Base-by-base conservation (phyloP, 2,113 vertebrate genomes). In the Podocnemis expansa region DNA sequence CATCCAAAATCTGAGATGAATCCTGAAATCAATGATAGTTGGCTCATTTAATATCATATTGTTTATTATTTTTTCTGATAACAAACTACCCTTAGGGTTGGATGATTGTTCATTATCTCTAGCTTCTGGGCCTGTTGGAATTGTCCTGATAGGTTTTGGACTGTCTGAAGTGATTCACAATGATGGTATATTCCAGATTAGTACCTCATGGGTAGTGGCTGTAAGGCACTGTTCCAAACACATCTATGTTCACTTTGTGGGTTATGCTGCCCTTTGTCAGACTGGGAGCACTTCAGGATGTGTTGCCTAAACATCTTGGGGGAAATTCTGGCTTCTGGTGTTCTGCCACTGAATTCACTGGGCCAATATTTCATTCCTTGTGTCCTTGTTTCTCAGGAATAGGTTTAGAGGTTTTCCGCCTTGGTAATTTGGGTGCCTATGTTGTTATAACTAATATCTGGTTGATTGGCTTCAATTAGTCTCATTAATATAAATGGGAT, bases 381-480 rank as follows among this genome's bases (percentile, higher is more conserved):
- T 51, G 34, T 82, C n/a, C 3, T 10, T 43, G 6, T 4, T 58
- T 29, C 49, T 78, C 51, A 83, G 78, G 3, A 2, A 67, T 19
- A 87, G 60, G 49, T 24, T 10, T 79, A 4, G 1, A 60, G 19
- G 2, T 80, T 89, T 67, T 67, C 13, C 60, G 34, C 31, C 31
- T 63, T 10, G 80, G 10, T 49, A 89, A 84, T 43, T 80, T 58
- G 38, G 31, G 2, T 70, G 11, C 31, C 90, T 47, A 27, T 2
- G 3, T 31, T 5, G 7, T 85, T 87, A 67, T 45, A 92, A 89
- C 58, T 86, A 87, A 83, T 47, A 75, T 89, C 25, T 78, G 51
- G 58, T 80, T 76, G 82, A 90, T 86, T 63, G 34, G n/a, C 63
- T 93, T 80, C 85, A 88, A 75, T 47, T 91, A 82, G 78, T 90